These are phyloP conservation scores for Clanis bilineata DNA, from an alignment of 2,888 invertebrate genomes.

Conservation along the genomic window DNA sequence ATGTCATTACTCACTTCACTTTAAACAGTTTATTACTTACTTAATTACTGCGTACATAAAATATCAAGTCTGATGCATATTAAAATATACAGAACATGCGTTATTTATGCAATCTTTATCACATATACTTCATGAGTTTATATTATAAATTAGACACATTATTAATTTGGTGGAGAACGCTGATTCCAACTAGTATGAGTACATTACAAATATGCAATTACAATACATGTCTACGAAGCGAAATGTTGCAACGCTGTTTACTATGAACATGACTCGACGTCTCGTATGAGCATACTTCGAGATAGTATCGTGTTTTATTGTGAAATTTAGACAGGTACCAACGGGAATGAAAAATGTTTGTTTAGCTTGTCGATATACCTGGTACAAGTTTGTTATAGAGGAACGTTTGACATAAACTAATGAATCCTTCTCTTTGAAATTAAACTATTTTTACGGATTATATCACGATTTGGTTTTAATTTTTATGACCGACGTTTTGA, in stretches of 20 bases:
- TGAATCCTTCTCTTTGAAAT: too few relatives aligned
- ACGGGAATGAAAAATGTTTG: not conserved
- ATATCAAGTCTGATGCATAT: not conserved
- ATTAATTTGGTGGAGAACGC: not conserved
- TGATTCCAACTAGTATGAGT: not conserved
- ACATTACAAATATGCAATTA: constrained; percentile 10
- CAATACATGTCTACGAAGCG: constrained; percentile 8
- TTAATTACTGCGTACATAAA: not conserved
- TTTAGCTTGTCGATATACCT: not conserved
- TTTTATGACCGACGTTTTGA: too few relatives aligned
- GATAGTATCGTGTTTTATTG: constrained; percentile 14
- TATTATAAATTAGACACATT: not conserved
- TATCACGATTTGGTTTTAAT: too few relatives aligned
- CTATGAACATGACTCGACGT: constrained; percentile 18
- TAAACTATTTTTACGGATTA: too few relatives aligned
- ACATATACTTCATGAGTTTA: not conserved
- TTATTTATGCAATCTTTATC: too few relatives aligned
- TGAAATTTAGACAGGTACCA: constrained; percentile 3
- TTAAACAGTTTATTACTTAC: not conserved
- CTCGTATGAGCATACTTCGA: constrained; percentile 7
- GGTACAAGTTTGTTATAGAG: too few relatives aligned
- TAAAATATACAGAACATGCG: not conserved
- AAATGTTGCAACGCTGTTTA: constrained; percentile 17
- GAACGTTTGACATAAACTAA: too few relatives aligned
- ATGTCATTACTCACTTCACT: not conserved